Base-by-base conservation (phyloP, 2,797 vertebrate genomes). In the Sebastes baramenuke region DNA sequence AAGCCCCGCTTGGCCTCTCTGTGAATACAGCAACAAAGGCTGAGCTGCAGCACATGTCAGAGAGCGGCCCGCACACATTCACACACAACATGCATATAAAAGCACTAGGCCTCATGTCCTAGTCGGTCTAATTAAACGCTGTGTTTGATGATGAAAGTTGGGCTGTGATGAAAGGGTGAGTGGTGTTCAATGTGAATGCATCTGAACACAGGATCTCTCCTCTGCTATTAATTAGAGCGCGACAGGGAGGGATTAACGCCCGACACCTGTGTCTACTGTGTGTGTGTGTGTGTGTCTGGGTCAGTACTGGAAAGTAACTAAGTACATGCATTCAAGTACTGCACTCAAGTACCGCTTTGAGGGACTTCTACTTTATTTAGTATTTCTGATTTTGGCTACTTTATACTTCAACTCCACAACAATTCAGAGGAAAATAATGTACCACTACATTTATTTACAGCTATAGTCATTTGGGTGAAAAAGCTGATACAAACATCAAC, bases 121-220 rank as follows among this genome's bases (percentile, higher is more conserved):
- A 67, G 83, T 79, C 89, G 49, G 77, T 78, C 76, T 92, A 85
- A 92, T 92, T 89, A 90, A 86, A 91, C 2, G 70, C 77, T 65
- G 82, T 64, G 90, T 94, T 94, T 94, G 92, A 94, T 93, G 93
- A 93, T 93, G 87, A 94, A 94, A 93, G 93, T 84, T 79, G 79
- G 46, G 84, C n/a, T 58, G 64, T 52, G 91, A 94, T 93, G 90
- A 94, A 94, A 94, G 90, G 67, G 46, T 73, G 66, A 32, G 80
- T 46, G 61, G 64, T 71, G 84, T 80, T 89, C 83, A 38, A 8
- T 55, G 67, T 81, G 80, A 84, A 83, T 82, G 82, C 67, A 86
- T 82, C 82, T 68, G 76, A 91, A 85, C 71, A 72, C 80, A 46
- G 61, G 73, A 86, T 77, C 84, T 55, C 52, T 77, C 65, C 76